Conservation (phyloP, 2,888 invertebrate species). For the Actias luna region DNA sequence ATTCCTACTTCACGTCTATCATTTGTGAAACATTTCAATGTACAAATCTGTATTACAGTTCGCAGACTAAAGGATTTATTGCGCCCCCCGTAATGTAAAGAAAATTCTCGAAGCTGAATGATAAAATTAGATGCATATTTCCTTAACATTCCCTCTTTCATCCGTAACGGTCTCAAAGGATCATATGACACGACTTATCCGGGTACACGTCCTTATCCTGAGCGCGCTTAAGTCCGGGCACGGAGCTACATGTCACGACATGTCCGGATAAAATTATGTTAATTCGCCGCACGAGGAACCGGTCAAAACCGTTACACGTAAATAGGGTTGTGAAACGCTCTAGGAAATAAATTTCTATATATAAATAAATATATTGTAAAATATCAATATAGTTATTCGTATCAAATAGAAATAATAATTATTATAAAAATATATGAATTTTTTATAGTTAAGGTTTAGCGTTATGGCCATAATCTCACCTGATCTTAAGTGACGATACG, state of each 20-base stretch:
- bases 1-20: too few relatives aligned
- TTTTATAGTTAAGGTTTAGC: too few relatives aligned
- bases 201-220: background rate
- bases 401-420: too few relatives aligned
- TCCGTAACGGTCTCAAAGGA: background rate
- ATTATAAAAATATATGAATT: too few relatives aligned
- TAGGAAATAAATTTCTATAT: background rate
- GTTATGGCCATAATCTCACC: too few relatives aligned
- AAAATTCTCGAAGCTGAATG: background rate
- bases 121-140: conserved; percentile 5
- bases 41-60: background rate
- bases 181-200: conserved; percentile 5
- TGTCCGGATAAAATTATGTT: conserved; percentile 15
- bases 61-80: background rate
- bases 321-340: background rate
- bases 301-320: conserved; percentile 1
- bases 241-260: conserved; percentile 13
- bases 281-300: conserved; percentile 8
- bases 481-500: too few relatives aligned
- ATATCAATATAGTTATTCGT: too few relatives aligned
- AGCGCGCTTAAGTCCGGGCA: background rate
- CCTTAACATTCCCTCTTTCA: background rate
- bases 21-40: background rate
- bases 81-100: background rate
- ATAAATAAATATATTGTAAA: background rate